Evolutionary conservation across 2,888 invertebrate species (phyloP), one percentile per base, ranked within the genome.

Genomic region (Drosophila lutescens): DNA sequence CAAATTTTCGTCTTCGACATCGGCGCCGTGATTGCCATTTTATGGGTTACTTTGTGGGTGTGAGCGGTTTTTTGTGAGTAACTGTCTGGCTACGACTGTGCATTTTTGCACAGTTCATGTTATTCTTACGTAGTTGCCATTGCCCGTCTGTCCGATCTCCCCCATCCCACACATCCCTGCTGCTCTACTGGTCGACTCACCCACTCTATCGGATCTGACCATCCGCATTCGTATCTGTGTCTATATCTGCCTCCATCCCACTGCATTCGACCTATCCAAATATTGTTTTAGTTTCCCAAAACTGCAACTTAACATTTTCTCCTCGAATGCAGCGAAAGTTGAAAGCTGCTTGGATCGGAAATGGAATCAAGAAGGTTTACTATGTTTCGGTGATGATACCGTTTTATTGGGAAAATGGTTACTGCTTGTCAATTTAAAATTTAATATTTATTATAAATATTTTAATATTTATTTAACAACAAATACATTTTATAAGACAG

Each of bases 201-300:
- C 49, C 34, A 20, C 63, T 67, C 65, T 36, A 36, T 47, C 30
- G 47, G 47, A 49, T 60, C 50, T 17, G 36, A 30, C 46, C 34
- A 15, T 49, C 46, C 32, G 32, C 26, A 67, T 10, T 63, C 65
- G 65, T 77, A 51, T 71, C 66, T 66, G 54, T 54, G 55, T 67
- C 65, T 59, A 9, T 57, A 63, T 58, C 49, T 73, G 56, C 43
- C 15, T 15, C n/a, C 59, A 26, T 38, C 49, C 62, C 54, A 51
- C 53, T 43, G 86, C 83, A 88, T 86, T 79, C 74, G 83, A 88
- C 83, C 83, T 88, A 88, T 78, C 67, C 71, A 78, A 83, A 83
- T 88, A 88, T 88, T 83, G 36, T 71, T 80, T 80, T 68, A 83
- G 83, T 85, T 75, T 85, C 72, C 56, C 66, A 56, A 63, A 71